These are phyloP conservation scores for Rhineura floridana DNA, from an alignment of 2,113 vertebrate species.

Conservation along the genomic window DNA sequence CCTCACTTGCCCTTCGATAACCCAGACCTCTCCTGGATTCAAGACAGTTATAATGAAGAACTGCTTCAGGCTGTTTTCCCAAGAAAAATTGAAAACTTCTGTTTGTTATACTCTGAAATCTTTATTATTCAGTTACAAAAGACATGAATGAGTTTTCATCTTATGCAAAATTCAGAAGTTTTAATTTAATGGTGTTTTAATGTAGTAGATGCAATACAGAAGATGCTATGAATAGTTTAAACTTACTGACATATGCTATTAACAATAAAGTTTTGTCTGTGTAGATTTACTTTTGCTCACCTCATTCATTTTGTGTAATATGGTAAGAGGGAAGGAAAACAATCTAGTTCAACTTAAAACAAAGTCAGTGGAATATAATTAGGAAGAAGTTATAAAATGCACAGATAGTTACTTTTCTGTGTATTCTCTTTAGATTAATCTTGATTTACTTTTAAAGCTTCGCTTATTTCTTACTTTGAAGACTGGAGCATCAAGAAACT, in stretches of 20 bases:
- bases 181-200: background rate
- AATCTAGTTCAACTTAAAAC: conserved; percentile 11
- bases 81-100: conserved; percentile 17
- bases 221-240: conserved; percentile 27
- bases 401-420: background rate
- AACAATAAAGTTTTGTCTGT: background rate
- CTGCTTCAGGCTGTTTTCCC: background rate
- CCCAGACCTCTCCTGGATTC: background rate
- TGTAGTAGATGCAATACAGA: conserved; percentile 26
- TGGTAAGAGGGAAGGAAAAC: background rate
- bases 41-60: background rate
- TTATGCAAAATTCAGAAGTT: conserved; percentile 4
- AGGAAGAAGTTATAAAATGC: conserved; percentile 23
- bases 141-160: conserved; percentile 38
- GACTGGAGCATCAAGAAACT: conserved; percentile 58
- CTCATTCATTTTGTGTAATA: conserved; percentile 3
- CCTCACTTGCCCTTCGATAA: background rate
- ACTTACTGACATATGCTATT: conserved; percentile 24
- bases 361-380: background rate
- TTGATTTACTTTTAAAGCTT: conserved; percentile 70
- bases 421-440: conserved; percentile 47
- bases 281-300: background rate
- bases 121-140: conserved; percentile 43
- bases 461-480: conserved; percentile 48
- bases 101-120: background rate